Evolutionary conservation across 2,888 invertebrate genomes (phyloP), one percentile per base, ranked within the genome.

Genomic region (Lycaena phlaeas): DNA sequence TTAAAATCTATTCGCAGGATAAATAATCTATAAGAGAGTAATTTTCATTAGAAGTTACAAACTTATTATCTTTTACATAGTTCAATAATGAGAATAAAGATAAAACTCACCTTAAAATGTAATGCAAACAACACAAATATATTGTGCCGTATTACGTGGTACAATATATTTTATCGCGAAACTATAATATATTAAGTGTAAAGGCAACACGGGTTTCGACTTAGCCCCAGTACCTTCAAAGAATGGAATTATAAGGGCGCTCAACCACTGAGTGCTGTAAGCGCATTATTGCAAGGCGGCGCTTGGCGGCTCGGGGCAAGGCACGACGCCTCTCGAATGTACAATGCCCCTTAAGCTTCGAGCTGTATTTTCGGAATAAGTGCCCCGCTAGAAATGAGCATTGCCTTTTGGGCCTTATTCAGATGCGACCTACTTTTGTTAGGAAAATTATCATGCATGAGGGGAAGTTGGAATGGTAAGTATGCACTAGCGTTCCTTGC

Each of bases 281-380:
- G 78, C 73, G 79, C 72, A 79, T 79, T 81, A 82, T 68, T 70
- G 73, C 71, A 68, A 64, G 75, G 68, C 62, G 65, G 60, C 52
- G 61, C 52, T 45, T 52, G 57, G 61, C 60, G 52, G 57, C 50
- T 60, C 61, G 63, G 55, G 59, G 59, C 49, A 53, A 54, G 57
- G 48, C 59, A 56, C 59, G 63, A 76, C 71, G 73, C 64, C 57
- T 53, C 60, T 61, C 68, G 78, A 70, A 78, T 78, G 63, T 77
- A 75, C 75, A 78, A 79, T 78, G 68, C 58, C 64, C 59, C 57
- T 64, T 76, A 72, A 75, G 73, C 73, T 72, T 64, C 54, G 56
- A 51, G 59, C 63, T 66, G 59, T 64, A 65, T 76, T 70, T 67
- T 68, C 56, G 53, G 65, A 66, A 65, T 74, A 74, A 76, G 72